Conservation (phyloP, 1,140 invertebrate genomes). For the Drosophila melanica region DNA sequence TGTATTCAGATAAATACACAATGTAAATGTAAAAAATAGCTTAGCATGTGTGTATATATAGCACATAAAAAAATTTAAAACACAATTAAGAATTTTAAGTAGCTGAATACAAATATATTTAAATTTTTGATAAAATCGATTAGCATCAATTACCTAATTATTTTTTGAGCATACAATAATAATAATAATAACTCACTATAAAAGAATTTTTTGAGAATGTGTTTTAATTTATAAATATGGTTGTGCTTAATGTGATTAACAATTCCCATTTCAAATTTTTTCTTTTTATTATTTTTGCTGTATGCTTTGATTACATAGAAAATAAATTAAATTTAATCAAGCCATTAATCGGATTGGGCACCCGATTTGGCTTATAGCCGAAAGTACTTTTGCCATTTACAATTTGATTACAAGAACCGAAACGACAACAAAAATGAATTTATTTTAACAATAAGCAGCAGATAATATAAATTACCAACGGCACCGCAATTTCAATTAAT, state of each 20-base stretch:
- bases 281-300: constrained; percentile 20
- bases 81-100: not conserved
- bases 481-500: constrained; percentile 76
- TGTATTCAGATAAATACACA: not conserved
- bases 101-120: not conserved
- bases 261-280: constrained; percentile 37
- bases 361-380: constrained; percentile 26
- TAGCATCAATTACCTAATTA: not conserved
- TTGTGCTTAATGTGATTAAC: constrained; percentile 22
- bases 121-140: not conserved
- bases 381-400: constrained; percentile 27
- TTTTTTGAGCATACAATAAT: not conserved
- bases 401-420: constrained; percentile 27
- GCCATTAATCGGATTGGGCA: constrained; percentile 70
- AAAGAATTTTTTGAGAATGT: not conserved
- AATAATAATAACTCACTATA: constrained; percentile 31
- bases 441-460: constrained; percentile 71
- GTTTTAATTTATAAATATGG: constrained; percentile 49
- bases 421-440: constrained; percentile 67
- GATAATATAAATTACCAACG: constrained; percentile 66
- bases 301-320: constrained; percentile 45
- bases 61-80: not conserved
- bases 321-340: constrained; percentile 76
- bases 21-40: constrained; percentile 5
- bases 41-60: not conserved